These are phyloP conservation scores for Eurypyga helias DNA, from an alignment of 2,113 vertebrate species.

Conservation along the genomic window DNA sequence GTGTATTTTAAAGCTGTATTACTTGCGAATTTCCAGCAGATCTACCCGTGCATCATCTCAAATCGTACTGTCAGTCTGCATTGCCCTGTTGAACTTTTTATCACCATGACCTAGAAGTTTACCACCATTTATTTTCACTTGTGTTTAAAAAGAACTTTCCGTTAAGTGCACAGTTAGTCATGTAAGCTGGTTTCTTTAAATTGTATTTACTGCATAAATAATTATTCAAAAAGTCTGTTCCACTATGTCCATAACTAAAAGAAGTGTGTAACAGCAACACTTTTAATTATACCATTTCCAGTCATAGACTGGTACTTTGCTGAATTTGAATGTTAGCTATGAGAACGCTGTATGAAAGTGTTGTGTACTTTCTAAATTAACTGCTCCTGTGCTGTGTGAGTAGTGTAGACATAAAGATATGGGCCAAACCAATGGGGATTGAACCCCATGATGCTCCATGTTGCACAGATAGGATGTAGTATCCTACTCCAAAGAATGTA, in stretches of 20 bases:
- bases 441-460: neutral
- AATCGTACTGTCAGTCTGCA: accelerated
- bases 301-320: neutral
- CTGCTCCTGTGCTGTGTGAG: neutral
- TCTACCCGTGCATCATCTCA: neutral
- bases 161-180: neutral
- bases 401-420: neutral
- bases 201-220: neutral
- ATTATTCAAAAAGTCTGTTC: neutral
- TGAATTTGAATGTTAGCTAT: neutral
- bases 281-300: neutral
- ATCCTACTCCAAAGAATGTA: neutral
- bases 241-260: neutral
- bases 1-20: neutral
- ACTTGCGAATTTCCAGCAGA: neutral
- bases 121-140: neutral
- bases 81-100: neutral
- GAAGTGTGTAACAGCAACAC: neutral
- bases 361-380: neutral
- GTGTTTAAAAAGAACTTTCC: neutral
- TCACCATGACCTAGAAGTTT: neutral
- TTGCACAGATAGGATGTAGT: neutral
- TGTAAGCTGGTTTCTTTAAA: neutral
- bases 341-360: neutral
- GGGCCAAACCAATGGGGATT: neutral